These are phyloP conservation scores for Vespertilio murinus DNA, from an alignment of 2,797 vertebrate species.

Conservation along the genomic window DNA sequence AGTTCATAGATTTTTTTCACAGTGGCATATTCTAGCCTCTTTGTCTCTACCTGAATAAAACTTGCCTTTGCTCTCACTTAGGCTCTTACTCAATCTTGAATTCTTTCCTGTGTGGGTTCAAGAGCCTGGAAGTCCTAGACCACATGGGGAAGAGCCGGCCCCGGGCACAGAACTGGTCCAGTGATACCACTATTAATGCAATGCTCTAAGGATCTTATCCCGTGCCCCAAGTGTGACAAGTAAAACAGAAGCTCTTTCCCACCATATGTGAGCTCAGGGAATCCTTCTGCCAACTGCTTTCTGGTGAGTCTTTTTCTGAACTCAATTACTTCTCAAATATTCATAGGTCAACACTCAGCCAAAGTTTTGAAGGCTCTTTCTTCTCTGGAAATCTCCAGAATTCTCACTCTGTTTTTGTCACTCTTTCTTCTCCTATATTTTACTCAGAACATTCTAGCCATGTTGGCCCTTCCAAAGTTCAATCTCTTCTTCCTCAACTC, in stretches of 20 bases:
- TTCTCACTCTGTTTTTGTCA: neutral
- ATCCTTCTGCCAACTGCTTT: neutral
- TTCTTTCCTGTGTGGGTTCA: neutral
- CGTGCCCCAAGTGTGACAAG: neutral
- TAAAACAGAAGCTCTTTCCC: neutral
- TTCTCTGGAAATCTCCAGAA: neutral
- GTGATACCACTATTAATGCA: neutral
- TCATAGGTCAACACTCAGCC: neutral
- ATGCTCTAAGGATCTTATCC: neutral
- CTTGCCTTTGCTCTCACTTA: neutral
- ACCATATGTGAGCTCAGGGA: neutral
- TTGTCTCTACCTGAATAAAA: neutral
- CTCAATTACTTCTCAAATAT: neutral
- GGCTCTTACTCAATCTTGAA: neutral
- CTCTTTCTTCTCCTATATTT: neutral
- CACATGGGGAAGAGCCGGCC: neutral
- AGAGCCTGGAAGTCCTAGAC: neutral
- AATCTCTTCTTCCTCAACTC: neutral
- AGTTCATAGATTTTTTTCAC: neutral
- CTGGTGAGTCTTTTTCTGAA: neutral
- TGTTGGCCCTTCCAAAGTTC: neutral
- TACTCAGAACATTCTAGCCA: neutral
- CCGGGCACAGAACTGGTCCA: neutral
- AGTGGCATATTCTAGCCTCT: neutral
- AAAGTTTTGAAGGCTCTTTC: neutral